Percentiles rank a stretch among this genome's conserved stretches.
Evolutionary conservation across 2,888 invertebrate species (phyloP).

Genomic region (Thera britannica): DNA sequence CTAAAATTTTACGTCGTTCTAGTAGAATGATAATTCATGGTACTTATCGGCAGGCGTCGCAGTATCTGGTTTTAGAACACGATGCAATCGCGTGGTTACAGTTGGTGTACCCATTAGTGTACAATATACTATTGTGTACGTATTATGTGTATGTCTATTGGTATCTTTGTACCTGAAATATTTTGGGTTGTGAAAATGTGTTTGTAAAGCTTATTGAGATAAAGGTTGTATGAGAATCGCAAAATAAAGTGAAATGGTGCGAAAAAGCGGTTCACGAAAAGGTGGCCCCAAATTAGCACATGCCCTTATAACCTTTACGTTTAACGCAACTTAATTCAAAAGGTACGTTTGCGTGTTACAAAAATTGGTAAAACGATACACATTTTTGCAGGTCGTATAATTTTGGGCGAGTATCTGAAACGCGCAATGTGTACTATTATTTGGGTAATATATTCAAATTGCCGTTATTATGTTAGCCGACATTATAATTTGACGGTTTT

Average conservation of each 20-base stretch:
- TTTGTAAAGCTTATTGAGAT: background rate
- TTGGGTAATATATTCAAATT: constrained; percentile 56
- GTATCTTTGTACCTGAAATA: background rate
- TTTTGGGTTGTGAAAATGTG: background rate
- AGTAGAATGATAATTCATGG: no score
- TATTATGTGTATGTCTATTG: no score
- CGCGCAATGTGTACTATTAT: constrained; percentile 28
- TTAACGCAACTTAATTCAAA: constrained; percentile 12
- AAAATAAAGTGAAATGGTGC: background rate
- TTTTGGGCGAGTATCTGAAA: constrained; percentile 49
- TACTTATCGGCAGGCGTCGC: no score
- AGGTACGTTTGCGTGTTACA: constrained; percentile 43
- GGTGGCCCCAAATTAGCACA: constrained; percentile 10
- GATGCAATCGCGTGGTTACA: no score
- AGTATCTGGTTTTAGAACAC: no score
- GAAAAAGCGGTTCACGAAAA: background rate
- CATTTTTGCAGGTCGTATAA: constrained; percentile 43
- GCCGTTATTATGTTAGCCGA: constrained; percentile 48
- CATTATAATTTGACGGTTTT: constrained; percentile 50
- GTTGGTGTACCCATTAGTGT: no score
- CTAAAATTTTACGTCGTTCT: no score
- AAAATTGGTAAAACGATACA: constrained; percentile 43
- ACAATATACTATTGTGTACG: no score
- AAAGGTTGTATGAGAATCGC: background rate
- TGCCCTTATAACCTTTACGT: constrained; percentile 10